Evolutionary conservation across 2,888 invertebrate genomes (phyloP), one percentile per base, ranked within the genome.

Genomic region (Drosophila longiperda): DNA sequence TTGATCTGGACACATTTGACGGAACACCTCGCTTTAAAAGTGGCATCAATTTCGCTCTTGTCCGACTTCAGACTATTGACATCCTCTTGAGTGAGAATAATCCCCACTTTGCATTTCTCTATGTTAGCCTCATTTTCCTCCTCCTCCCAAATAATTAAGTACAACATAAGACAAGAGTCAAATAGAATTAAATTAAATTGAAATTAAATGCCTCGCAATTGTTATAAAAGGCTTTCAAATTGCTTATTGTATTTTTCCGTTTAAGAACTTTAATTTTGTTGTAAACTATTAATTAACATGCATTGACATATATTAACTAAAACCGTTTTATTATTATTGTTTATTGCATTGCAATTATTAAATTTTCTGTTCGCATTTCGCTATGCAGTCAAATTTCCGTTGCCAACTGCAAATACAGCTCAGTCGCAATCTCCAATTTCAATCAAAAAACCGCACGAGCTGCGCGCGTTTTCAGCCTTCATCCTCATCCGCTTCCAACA

Each of bases 351-450:
- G 29, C 6, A 29, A 29, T 29, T 79, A 87, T 87, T 83, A 87
- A 86, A 83, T 79, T 81, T 87, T 85, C 89, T 85, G 89, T 82
- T 78, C 87, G 82, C 84, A 81, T 79, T 75, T 83, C 81, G 78
- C 66, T 76, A 73, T 77, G 84, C 73, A 85, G 89, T 85, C 85
- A 85, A 89, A 87, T 89, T 85, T 85, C 89, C 89, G 85, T 71
- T 72, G 81, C 69, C 70, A 78, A 75, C 71, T 80, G 69, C 80
- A 86, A 86, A 88, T 83, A 80, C 73, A 75, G 81, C 73, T 74
- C 77, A 69, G 71, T 73, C 76, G 72, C 87, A 89, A 86, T 86
- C 89, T 86, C 89, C 82, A 89, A 86, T 86, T 86, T 89, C 85
- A 86, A 86, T 86, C 82, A 89, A 89, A 83, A 89, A 89, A 87